A percentile compares a stretch with the other conserved stretches of the same genome.
Evolutionary conservation across 1,140 invertebrate species (phyloP).

Genomic region (Chelonus insularis): DNA sequence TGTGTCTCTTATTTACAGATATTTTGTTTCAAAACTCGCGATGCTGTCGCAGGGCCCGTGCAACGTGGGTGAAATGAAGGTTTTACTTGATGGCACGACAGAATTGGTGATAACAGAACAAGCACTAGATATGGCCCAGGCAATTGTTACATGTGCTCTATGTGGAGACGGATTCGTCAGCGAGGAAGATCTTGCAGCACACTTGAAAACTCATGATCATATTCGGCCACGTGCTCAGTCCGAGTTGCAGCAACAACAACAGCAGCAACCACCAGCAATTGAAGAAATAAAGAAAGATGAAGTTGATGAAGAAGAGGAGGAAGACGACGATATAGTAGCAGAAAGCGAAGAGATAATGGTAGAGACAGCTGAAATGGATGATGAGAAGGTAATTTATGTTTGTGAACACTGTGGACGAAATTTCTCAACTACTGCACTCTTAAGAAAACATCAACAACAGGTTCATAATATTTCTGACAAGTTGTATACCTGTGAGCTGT

Average conservation of each 20-base stretch:
- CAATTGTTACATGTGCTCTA: conserved; percentile 40
- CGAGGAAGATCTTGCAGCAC: conserved; percentile 48
- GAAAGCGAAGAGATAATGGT: background rate
- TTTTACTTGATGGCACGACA: conserved; percentile 39
- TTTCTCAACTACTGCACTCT: conserved; percentile 37
- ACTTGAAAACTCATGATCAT: conserved; percentile 37
- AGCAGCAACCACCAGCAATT: too few species aligned
- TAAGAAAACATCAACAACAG: conserved; percentile 47
- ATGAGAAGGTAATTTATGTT: conserved; percentile 33
- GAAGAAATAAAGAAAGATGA: background rate
- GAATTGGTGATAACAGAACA: conserved; percentile 40
- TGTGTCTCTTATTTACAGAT: conserved; percentile 58
- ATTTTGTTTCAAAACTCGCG: conserved; percentile 50
- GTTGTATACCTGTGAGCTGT: conserved; percentile 46
- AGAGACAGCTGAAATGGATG: background rate
- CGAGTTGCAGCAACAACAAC: background rate
- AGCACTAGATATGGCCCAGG: conserved; percentile 23
- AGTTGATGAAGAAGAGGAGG: background rate
- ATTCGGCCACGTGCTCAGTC: background rate
- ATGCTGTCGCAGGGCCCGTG: conserved; percentile 39
- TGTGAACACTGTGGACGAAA: conserved; percentile 53
- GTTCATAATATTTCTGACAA: conserved; percentile 35
- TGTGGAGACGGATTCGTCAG: conserved; percentile 54
- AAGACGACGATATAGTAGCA: background rate
- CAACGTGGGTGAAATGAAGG: conserved; percentile 35